These are phyloP conservation scores for Leuctra nigra DNA, from an alignment of 2,888 invertebrate genomes.

Conservation along the genomic window DNA sequence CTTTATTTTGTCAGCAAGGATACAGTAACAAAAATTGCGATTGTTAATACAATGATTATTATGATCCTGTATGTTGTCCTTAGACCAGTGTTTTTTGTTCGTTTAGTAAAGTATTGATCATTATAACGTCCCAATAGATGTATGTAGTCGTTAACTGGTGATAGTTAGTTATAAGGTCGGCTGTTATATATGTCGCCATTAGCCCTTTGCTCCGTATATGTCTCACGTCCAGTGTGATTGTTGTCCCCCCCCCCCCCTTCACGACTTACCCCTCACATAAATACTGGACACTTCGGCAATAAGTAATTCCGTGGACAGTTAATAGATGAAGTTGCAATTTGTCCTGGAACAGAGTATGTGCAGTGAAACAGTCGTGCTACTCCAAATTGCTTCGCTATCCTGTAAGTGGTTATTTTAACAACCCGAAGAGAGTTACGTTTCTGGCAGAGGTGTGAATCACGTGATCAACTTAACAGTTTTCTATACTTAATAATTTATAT, in stretches of 20 bases:
- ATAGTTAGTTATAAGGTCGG: constrained; percentile 1
- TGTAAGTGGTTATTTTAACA: too few relatives aligned
- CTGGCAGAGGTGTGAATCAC: too few relatives aligned
- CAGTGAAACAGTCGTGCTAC: too few relatives aligned
- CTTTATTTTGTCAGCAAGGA: too few relatives aligned
- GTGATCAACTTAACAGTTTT: too few relatives aligned
- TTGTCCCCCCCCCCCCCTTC: constrained; percentile 9
- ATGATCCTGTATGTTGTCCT: neutral
- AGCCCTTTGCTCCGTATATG: constrained; percentile 16
- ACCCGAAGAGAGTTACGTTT: too few relatives aligned
- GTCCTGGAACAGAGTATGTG: constrained; percentile 7
- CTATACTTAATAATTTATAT: too few relatives aligned
- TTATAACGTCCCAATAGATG: constrained; percentile 17
- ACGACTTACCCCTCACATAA: constrained; percentile 10
- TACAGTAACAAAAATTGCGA: too few relatives aligned
- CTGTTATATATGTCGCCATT: constrained; percentile 25
- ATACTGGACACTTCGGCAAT: constrained; percentile 14
- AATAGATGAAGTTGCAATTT: constrained; percentile 1
- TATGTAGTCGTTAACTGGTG: constrained; percentile 17
- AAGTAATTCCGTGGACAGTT: constrained; percentile 17
- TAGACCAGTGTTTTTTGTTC: neutral
- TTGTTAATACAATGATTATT: neutral
- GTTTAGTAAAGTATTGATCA: constrained; percentile 10
- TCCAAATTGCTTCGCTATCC: too few relatives aligned
- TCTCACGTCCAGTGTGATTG: constrained; percentile 18